phyloP scores from a whole-genome alignment of 2,113 vertebrate genomes.

The Peucedramus taeniatus region DNA sequence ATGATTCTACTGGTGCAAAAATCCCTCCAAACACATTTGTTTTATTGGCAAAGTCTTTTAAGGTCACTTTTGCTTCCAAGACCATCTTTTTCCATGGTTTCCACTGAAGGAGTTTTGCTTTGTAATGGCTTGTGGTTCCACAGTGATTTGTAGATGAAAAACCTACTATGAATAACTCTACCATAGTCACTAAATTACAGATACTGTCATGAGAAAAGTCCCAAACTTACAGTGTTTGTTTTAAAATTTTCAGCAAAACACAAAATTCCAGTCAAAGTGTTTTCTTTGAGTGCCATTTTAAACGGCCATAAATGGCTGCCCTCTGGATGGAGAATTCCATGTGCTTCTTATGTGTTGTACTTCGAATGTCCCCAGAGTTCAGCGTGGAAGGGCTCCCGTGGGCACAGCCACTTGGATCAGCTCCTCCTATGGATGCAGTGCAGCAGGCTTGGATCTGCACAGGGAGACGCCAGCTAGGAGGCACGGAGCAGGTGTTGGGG shows the following conservation, averaged over 20 bases:
- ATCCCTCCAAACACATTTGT: constrained; percentile 67
- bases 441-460: constrained; percentile 9
- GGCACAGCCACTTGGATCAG: constrained; percentile 21
- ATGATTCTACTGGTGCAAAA: constrained; percentile 67
- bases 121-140: constrained; percentile 81
- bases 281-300: background rate
- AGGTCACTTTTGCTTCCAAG: constrained; percentile 76
- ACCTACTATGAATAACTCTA: constrained; percentile 59
- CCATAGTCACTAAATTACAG: constrained; percentile 42
- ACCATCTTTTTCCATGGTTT: constrained; percentile 60
- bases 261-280: constrained; percentile 52
- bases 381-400: background rate
- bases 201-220: constrained; percentile 27
- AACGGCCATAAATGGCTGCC: constrained; percentile 10
- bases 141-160: constrained; percentile 74
- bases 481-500: background rate
- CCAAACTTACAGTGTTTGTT: background rate
- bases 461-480: background rate
- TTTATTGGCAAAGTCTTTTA: constrained; percentile 75
- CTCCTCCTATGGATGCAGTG: constrained; percentile 5
- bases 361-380: background rate
- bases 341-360: constrained; percentile 40
- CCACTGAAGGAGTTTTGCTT: constrained; percentile 61
- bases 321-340: background rate
- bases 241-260: constrained; percentile 62